These are phyloP conservation scores for Hucho hucho DNA, from an alignment of 2,113 vertebrate genomes.

Conservation along the genomic window DNA sequence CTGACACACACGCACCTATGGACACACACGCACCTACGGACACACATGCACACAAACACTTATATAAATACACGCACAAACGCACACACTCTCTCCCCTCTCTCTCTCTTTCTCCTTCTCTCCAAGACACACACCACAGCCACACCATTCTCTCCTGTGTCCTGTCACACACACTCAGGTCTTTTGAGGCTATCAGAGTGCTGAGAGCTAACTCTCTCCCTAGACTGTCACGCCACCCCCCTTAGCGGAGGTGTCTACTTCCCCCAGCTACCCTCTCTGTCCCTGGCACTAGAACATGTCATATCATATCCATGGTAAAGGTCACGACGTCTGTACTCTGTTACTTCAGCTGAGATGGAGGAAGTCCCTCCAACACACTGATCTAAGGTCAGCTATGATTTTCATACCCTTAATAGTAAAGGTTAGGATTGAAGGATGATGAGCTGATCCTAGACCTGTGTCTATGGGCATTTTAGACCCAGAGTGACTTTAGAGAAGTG, in stretches of 20 bases:
- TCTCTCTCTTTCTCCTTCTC: too few species aligned
- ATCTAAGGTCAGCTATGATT: conserved; percentile 67
- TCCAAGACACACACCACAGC: neutral
- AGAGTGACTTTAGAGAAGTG: conserved; percentile 43
- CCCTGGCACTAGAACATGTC: conserved; percentile 69
- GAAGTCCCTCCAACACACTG: conserved; percentile 59
- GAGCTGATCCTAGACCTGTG: conserved; percentile 60
- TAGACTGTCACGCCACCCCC: conserved; percentile 62
- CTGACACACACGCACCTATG: conserved; percentile 4
- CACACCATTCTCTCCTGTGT: neutral
- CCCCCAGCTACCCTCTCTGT: conserved; percentile 56
- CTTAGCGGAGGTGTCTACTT: conserved; percentile 59
- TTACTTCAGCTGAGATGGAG: conserved; percentile 60
- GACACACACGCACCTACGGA: too few species aligned
- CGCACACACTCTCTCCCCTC: too few species aligned
- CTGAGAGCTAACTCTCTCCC: conserved; percentile 64
- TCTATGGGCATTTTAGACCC: conserved; percentile 44
- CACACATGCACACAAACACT: too few species aligned
- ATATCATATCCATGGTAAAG: conserved; percentile 71
- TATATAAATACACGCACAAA: too few species aligned
- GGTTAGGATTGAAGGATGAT: conserved; percentile 33
- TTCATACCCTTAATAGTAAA: conserved; percentile 46
- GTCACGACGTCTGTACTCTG: conserved; percentile 66
- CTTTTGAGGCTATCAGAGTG: conserved; percentile 67
- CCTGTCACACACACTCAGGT: conserved; percentile 24